Percentiles rank a stretch among this genome's conserved stretches.
Conservation (phyloP, 2,113 vertebrate genomes). For the Nesoenas mayeri region DNA sequence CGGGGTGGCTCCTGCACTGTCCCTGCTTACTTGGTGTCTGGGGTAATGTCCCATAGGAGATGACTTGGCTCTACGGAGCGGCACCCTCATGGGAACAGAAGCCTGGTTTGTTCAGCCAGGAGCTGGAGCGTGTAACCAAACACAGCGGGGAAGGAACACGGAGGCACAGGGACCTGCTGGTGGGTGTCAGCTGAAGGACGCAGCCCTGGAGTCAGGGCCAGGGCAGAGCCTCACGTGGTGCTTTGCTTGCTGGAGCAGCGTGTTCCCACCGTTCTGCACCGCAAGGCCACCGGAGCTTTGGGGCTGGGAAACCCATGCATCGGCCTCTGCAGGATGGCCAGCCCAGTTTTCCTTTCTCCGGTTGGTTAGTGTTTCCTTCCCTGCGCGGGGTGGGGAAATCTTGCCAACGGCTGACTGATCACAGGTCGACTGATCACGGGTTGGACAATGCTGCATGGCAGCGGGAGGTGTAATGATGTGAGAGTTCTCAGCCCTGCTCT, state of each 20-base stretch:
- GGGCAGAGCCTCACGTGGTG: neutral
- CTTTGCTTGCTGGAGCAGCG: neutral
- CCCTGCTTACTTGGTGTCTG: neutral
- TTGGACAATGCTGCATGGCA: neutral
- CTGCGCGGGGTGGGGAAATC: neutral
- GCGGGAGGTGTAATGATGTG: neutral
- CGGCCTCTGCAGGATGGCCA: fast-evolving
- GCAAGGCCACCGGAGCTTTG: neutral
- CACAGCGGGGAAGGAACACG: neutral
- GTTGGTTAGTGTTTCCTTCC: neutral
- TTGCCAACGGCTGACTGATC: neutral
- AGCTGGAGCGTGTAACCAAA: neutral
- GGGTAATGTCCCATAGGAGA: neutral
- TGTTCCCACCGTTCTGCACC: neutral
- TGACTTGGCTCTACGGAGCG: fast-evolving
- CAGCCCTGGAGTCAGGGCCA: neutral
- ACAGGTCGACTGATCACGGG: neutral
- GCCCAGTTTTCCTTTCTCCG: neutral
- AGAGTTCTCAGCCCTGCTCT: neutral
- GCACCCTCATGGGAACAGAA: neutral
- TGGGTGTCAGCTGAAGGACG: neutral
- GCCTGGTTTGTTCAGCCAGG: neutral
- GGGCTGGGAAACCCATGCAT: neutral
- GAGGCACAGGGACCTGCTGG: neutral
- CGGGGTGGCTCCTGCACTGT: neutral